Percentiles rank a stretch among this genome's conserved stretches.
These are phyloP conservation scores for Eupithecia vulgata DNA, from an alignment of 2,888 invertebrate species.

Conservation along the genomic window DNA sequence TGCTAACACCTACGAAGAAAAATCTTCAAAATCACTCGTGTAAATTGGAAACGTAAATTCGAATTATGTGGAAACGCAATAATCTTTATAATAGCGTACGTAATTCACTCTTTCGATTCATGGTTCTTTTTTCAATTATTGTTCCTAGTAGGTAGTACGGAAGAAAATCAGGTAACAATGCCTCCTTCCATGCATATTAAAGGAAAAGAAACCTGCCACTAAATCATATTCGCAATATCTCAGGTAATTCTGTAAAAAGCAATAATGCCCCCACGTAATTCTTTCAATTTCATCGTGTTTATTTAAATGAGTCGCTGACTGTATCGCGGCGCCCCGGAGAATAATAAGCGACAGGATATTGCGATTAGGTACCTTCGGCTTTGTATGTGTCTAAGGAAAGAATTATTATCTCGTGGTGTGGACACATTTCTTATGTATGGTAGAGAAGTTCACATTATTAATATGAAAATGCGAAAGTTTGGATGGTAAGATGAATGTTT, in stretches of 20 bases:
- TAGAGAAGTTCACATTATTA: background rate
- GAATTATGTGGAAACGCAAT: too few species aligned
- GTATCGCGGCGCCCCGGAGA: constrained; percentile 17
- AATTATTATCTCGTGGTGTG: constrained; percentile 65
- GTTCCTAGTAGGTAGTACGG: too few species aligned
- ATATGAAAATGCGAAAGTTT: background rate
- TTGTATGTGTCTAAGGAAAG: constrained; percentile 74
- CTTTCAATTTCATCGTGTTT: constrained; percentile 82
- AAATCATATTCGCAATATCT: constrained; percentile 43
- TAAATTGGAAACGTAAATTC: too few species aligned
- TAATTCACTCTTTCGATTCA: too few species aligned
- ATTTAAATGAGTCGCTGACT: constrained; percentile 72
- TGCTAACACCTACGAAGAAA: too few species aligned
- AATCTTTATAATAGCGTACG: too few species aligned
- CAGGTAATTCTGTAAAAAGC: constrained; percentile 50
- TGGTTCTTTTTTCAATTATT: too few species aligned
- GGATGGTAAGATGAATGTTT: background rate
- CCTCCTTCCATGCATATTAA: constrained; percentile 25
- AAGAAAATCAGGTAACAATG: too few species aligned
- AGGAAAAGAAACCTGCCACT: constrained; percentile 11
- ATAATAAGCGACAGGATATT: constrained; percentile 14
- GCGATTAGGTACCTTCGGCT: constrained; percentile 44
- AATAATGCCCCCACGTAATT: constrained; percentile 63
- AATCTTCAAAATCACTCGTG: too few species aligned
- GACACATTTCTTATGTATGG: background rate